phyloP scores from a whole-genome alignment of 2,113 vertebrate genomes.

The Austrofundulus limnaeus region DNA sequence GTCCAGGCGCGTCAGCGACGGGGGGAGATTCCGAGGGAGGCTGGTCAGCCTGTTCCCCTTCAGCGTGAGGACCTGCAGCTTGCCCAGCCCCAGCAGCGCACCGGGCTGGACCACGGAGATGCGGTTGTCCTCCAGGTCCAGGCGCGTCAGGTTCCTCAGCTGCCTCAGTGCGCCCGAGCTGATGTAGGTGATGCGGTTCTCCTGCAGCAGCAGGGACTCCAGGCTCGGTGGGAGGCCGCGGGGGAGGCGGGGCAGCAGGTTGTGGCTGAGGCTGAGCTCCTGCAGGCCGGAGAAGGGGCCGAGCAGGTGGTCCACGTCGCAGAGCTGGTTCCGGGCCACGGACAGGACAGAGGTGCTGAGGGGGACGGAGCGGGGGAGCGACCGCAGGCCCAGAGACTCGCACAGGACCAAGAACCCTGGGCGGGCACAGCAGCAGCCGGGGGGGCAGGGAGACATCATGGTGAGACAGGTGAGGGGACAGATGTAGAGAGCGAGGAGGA shows the following conservation, averaged over 20 bases:
- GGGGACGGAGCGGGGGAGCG: slow-evolving; percentile 74
- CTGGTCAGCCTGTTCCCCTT: slow-evolving; percentile 74
- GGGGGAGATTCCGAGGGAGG: slow-evolving; percentile 71
- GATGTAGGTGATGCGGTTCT: slow-evolving; percentile 81
- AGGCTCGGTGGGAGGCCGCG: slow-evolving; percentile 78
- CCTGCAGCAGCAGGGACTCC: slow-evolving; percentile 76
- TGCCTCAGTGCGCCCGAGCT: slow-evolving; percentile 70
- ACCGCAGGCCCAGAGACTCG: slow-evolving; percentile 75
- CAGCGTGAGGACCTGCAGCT: slow-evolving; percentile 70
- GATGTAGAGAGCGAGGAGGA: slow-evolving; percentile 68
- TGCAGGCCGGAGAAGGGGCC: slow-evolving; percentile 70
- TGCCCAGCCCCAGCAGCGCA: slow-evolving; percentile 65
- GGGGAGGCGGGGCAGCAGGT: slow-evolving; percentile 76
- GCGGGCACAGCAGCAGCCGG: slow-evolving; percentile 77
- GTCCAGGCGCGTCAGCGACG: slow-evolving; percentile 75
- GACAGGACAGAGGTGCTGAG: slow-evolving; percentile 73
- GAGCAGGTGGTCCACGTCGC: slow-evolving; percentile 77
- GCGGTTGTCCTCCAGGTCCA: slow-evolving; percentile 78
- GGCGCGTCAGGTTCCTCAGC: slow-evolving; percentile 75
- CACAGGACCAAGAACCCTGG: slow-evolving; percentile 74
- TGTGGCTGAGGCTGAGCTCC: slow-evolving; percentile 80
- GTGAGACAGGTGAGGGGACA: slow-evolving; percentile 50
- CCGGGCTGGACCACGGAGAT: slow-evolving; percentile 77
- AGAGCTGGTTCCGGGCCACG: slow-evolving; percentile 78
- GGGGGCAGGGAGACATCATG: slow-evolving; percentile 65